A percentile compares a stretch with the other conserved stretches of the same genome.
These are phyloP conservation scores for Eciton burchellii DNA, from an alignment of 1,140 invertebrate species.

Conservation along the genomic window DNA sequence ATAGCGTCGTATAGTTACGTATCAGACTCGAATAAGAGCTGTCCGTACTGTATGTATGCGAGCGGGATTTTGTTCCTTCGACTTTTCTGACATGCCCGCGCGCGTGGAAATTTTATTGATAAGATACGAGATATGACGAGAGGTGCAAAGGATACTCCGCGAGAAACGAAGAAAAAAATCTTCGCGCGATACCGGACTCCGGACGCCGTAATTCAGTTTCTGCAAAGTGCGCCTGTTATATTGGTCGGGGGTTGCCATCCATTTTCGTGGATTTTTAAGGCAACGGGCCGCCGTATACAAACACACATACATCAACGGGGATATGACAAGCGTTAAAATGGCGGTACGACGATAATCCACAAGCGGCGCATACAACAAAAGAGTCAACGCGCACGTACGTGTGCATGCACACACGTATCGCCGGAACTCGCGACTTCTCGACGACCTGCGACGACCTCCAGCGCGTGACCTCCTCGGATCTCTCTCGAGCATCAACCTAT, in stretches of 20 bases:
- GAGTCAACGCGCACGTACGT: neutral
- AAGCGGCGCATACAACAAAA: slow-evolving; percentile 50
- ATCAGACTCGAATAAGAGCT: neutral
- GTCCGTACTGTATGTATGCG: neutral
- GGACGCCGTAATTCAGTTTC: neutral
- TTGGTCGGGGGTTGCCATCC: neutral
- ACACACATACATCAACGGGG: slow-evolving; percentile 36
- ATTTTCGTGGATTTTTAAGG: slow-evolving; percentile 22
- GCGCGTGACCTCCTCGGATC: slow-evolving; percentile 39
- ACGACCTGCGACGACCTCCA: slow-evolving; percentile 64
- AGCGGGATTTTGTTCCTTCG: no score
- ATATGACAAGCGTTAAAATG: slow-evolving; percentile 58
- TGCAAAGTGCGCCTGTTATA: neutral
- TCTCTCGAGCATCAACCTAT: slow-evolving; percentile 66
- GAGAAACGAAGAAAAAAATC: neutral
- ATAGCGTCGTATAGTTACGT: neutral
- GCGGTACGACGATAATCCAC: slow-evolving; percentile 46
- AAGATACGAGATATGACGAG: no score
- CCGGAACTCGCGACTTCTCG: slow-evolving; percentile 54
- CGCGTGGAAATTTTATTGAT: no score
- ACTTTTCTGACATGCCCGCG: no score
- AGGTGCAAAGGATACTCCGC: no score
- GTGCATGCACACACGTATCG: neutral
- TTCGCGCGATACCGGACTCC: no score
- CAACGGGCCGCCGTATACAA: no score